phyloP scores from a whole-genome alignment of 1,140 invertebrate species.

The Melanaphis sacchari region DNA sequence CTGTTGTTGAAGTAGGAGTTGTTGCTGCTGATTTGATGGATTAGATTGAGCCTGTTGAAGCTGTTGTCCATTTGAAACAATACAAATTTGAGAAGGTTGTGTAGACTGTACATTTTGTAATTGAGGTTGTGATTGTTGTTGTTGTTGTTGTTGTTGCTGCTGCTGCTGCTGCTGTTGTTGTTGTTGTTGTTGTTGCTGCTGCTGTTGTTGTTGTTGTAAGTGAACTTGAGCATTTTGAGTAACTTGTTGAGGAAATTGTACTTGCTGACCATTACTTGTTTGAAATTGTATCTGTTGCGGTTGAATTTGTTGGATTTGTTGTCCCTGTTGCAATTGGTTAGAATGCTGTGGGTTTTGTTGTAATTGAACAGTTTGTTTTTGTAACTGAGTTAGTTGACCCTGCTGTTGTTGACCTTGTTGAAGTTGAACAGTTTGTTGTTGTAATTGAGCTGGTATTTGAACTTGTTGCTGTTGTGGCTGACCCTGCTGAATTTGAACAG shows the following conservation, averaged over 20 bases:
- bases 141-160: conserved; percentile 62
- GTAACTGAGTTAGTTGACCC: conserved; percentile 64
- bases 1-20: conserved; percentile 61
- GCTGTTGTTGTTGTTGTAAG: conserved; percentile 62
- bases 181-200: conserved; percentile 59
- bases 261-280: conserved; percentile 62
- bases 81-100: conserved; percentile 49
- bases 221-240: conserved; percentile 58
- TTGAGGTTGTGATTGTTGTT: conserved; percentile 58
- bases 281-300: conserved; percentile 66
- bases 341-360: conserved; percentile 59
- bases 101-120: conserved; percentile 42
- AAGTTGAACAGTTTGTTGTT: conserved; percentile 65
- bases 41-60: conserved; percentile 27
- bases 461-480: conserved; percentile 64
- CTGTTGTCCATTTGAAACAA: conserved; percentile 53
- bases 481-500: conserved; percentile 65
- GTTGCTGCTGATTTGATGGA: conserved; percentile 60
- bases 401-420: conserved; percentile 65
- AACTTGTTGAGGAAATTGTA: conserved; percentile 60
- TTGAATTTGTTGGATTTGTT: conserved; percentile 60
- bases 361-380: conserved; percentile 66
- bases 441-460: conserved; percentile 64
- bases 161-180: conserved; percentile 59
- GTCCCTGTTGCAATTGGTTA: conserved; percentile 60